phyloP scores from a whole-genome alignment of 2,797 vertebrate genomes.

The Menidia menidia region DNA sequence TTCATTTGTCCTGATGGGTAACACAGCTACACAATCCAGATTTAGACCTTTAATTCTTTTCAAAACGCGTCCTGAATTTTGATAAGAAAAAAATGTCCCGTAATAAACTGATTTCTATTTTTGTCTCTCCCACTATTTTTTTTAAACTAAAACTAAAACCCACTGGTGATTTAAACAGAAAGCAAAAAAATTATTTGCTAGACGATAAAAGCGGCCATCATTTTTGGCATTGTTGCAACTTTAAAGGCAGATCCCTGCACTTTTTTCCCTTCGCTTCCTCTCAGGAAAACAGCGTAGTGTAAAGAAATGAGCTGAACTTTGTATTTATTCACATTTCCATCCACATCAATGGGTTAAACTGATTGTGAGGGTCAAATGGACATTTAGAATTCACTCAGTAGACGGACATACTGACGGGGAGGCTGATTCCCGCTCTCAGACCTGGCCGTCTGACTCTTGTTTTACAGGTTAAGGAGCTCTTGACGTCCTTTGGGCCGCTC shows the following conservation, averaged over 20 bases:
- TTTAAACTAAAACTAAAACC: too few relatives aligned
- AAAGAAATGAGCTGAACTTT: neutral
- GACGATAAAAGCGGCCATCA: too few relatives aligned
- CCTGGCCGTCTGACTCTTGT: slow-evolving; percentile 30
- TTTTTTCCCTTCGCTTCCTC: neutral
- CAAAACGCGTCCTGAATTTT: neutral
- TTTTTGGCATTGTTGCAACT: neutral
- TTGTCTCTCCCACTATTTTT: too few relatives aligned
- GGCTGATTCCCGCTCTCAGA: slow-evolving; percentile 12
- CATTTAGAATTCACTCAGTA: slow-evolving; percentile 55
- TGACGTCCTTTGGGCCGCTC: slow-evolving; percentile 84
- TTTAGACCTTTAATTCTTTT: too few relatives aligned
- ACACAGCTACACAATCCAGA: too few relatives aligned
- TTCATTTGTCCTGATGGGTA: too few relatives aligned
- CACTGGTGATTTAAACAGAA: neutral
- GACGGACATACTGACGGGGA: neutral
- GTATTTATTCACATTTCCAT: slow-evolving; percentile 6
- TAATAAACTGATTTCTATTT: too few relatives aligned
- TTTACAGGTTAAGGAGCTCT: slow-evolving; percentile 84
- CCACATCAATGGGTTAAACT: slow-evolving; percentile 25
- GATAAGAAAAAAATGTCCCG: neutral
- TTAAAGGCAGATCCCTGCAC: neutral
- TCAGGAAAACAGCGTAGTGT: neutral
- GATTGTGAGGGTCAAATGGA: slow-evolving; percentile 46
- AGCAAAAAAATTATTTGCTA: neutral